These are phyloP conservation scores for Gila robusta DNA, from an alignment of 2,797 vertebrate genomes.

Conservation along the genomic window DNA sequence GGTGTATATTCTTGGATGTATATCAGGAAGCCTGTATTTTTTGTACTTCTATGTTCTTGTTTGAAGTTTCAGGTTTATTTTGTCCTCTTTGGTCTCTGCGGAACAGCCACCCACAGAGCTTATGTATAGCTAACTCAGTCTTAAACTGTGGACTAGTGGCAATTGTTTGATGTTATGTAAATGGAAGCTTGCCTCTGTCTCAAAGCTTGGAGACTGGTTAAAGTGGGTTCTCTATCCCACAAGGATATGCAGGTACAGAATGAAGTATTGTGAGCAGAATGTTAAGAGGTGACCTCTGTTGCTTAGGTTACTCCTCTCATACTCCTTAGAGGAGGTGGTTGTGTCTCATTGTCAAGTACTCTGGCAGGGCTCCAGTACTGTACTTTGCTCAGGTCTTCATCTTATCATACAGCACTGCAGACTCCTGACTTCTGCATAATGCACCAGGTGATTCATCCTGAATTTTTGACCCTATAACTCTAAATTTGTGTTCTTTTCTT, in stretches of 20 bases:
- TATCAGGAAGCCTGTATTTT: conserved; percentile 35
- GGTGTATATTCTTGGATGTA: conserved; percentile 28
- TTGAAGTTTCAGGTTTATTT: conserved; percentile 39
- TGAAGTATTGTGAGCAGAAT: conserved; percentile 19
- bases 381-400: conserved; percentile 14
- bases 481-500: neutral
- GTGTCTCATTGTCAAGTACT: conserved; percentile 17
- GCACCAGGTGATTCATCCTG: conserved; percentile 1
- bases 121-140: conserved; percentile 12
- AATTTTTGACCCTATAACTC: neutral
- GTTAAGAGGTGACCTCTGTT: conserved; percentile 12
- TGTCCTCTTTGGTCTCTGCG: conserved; percentile 30
- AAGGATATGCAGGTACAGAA: neutral
- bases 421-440: conserved; percentile 33
- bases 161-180: neutral
- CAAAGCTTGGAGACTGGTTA: neutral
- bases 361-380: conserved; percentile 13
- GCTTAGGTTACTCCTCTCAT: conserved; percentile 6
- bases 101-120: conserved; percentile 48
- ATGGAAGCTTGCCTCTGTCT: conserved; percentile 6
- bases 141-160: conserved; percentile 7
- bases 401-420: conserved; percentile 14
- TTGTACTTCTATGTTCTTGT: conserved; percentile 40
- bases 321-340: conserved; percentile 20
- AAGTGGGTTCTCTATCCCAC: neutral